Conservation (phyloP, 2,888 invertebrate genomes). For the Leptogaster cylindrica region DNA sequence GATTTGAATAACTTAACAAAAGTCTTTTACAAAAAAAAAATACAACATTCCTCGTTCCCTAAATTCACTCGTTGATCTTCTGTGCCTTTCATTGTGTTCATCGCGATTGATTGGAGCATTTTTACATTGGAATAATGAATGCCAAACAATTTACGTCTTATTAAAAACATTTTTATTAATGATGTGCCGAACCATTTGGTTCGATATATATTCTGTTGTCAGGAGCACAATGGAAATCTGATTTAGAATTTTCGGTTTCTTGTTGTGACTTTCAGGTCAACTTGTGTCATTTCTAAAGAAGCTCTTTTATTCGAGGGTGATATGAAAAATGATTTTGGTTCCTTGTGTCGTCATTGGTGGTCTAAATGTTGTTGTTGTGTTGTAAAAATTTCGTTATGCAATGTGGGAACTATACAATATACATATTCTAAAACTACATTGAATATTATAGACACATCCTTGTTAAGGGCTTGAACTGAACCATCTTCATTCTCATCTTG, state of each 20-base stretch:
- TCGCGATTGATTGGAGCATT: too few species aligned
- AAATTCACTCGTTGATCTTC: too few species aligned
- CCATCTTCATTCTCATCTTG: neutral
- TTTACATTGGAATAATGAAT: slow-evolving; percentile 13
- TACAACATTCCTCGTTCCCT: too few species aligned
- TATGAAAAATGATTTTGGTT: slow-evolving; percentile 30
- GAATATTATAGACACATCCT: too few species aligned
- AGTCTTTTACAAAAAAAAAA: too few species aligned
- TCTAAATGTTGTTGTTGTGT: neutral
- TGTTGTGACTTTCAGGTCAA: slow-evolving; percentile 37
- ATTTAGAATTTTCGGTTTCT: slow-evolving; percentile 27
- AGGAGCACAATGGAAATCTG: slow-evolving; percentile 27
- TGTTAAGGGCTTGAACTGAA: too few species aligned
- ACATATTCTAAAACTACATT: too few species aligned
- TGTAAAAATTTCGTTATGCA: slow-evolving; percentile 2
- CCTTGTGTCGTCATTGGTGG: slow-evolving; percentile 22
- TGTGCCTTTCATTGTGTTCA: too few species aligned
- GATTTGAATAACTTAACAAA: too few species aligned
- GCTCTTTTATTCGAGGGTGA: slow-evolving; percentile 19
- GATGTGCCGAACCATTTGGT: slow-evolving; percentile 24
- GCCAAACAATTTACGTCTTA: slow-evolving; percentile 27
- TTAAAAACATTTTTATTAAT: slow-evolving; percentile 38
- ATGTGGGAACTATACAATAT: slow-evolving; percentile 16
- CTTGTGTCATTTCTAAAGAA: slow-evolving; percentile 30
- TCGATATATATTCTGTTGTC: neutral